A percentile compares a stretch with the other conserved stretches of the same genome.
phyloP scores from a whole-genome alignment of 2,888 invertebrate genomes.

The Metacarcinus magister region DNA sequence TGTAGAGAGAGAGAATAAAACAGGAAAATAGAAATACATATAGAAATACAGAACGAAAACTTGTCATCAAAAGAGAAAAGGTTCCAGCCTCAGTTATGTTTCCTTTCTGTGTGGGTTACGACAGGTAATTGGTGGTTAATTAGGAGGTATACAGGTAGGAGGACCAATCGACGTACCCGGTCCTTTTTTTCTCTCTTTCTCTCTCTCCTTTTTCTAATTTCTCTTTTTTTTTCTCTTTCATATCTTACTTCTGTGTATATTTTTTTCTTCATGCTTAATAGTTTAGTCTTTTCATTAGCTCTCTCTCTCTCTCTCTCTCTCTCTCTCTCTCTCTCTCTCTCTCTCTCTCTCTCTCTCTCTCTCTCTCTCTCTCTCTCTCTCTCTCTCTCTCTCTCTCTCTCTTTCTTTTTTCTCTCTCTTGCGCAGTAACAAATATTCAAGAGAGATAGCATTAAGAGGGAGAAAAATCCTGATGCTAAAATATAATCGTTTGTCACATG shows the following conservation, averaged over 20 bases:
- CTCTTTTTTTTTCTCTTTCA: neutral
- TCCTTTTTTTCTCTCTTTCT: neutral
- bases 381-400: neutral
- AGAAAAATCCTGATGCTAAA: too few species aligned
- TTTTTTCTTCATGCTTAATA: neutral
- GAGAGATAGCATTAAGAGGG: too few species aligned
- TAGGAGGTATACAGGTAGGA: neutral
- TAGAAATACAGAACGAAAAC: neutral
- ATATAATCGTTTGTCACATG: too few species aligned
- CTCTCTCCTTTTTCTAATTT: neutral
- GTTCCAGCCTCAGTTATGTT: neutral
- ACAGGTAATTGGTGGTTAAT: conserved; percentile 6
- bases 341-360: neutral
- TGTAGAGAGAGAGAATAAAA: neutral
- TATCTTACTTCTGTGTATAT: neutral
- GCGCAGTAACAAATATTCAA: too few species aligned
- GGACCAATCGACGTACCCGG: neutral
- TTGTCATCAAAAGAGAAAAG: neutral
- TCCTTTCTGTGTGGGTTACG: neutral
- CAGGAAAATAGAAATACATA: conserved; percentile 62
- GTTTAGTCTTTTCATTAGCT: neutral
- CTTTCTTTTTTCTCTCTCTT: too few species aligned
- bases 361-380: conserved; percentile 29
- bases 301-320: neutral
- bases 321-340: conserved; percentile 45